Evolutionary conservation across 2,797 vertebrate species (phyloP), one percentile per base, ranked within the genome.

Genomic region (Gorsachius magnificus): DNA sequence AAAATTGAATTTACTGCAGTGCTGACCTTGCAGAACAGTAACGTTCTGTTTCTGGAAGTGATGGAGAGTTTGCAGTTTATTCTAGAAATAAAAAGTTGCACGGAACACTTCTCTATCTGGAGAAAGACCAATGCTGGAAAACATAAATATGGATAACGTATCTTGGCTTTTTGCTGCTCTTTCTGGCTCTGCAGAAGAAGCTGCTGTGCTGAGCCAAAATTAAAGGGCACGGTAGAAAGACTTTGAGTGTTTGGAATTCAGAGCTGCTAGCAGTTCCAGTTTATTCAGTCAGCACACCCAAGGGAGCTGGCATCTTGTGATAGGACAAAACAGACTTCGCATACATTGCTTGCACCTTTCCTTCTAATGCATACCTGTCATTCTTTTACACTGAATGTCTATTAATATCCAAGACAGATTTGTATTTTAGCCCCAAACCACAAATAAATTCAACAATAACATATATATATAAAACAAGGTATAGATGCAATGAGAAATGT

Each of bases 101-200:
- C 16, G 68, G 60, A 81, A 69, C 7, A 1, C 33, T 75, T 83
- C 63, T 61, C 1, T 68, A 43, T 68, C 68, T 85, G 89, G 85
- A 91, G 72, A 58, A 89, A 14, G 6, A 77, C 20, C 64, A 68
- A 2, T 68, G 36, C 71, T 90, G 84, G n/a, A 87, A 71, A 68
- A 46, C 74, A 90, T 92, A 86, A 97, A 94, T 93, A 85, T 93
- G 89, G 71, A 92, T 91, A 65, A 82, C 35, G 45, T 53, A 58
- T 70, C 53, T 51, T 79, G 68, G 56, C 66, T 61, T 82, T 96
- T 68, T 89, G 64, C 48, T 92, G 60, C 53, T 74, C 77, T 90
- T 77, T 43, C 64, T 89, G 75, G 29, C 60, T 89, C 71, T 95
- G 78, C 66, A 80, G 74, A 48, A 82, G 69, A 29, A 56, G 77